Percentiles rank a stretch among this genome's conserved stretches.
Conservation (phyloP, 2,888 invertebrate species). For the Globia sparganii region DNA sequence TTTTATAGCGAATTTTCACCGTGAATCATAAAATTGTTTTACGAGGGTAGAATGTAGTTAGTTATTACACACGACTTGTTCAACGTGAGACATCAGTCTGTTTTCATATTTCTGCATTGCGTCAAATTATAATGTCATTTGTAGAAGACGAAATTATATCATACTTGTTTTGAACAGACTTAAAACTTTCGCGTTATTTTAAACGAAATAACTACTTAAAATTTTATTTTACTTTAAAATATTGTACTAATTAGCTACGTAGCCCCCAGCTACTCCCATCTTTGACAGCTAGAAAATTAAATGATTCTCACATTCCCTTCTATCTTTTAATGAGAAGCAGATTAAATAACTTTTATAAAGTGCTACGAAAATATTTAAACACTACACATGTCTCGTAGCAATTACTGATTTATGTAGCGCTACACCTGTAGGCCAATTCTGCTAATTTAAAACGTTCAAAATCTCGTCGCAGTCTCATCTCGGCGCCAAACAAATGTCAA, state of each 20-base stretch:
- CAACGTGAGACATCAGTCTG: conserved; percentile 47
- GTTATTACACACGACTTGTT: conserved; percentile 74
- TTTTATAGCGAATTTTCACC: conserved; percentile 77
- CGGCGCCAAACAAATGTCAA: too few species aligned
- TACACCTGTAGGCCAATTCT: too few species aligned
- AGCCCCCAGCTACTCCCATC: conserved; percentile 3
- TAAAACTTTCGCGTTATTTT: neutral
- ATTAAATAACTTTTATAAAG: conserved; percentile 12
- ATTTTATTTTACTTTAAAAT: neutral
- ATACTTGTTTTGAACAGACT: neutral
- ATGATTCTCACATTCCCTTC: neutral
- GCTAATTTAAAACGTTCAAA: too few species aligned
- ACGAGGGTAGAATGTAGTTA: conserved; percentile 79
- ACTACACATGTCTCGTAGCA: conserved; percentile 49
- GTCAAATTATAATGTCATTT: conserved; percentile 60
- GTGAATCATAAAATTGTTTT: conserved; percentile 81
- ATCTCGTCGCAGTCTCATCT: too few species aligned
- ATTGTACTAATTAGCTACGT: neutral
- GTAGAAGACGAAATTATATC: neutral
- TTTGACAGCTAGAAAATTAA: neutral
- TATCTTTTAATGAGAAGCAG: neutral
- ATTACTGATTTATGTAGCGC: conserved; percentile 53
- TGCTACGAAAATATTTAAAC: conserved; percentile 35
- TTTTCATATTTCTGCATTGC: conserved; percentile 73
- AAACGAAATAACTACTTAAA: neutral